phyloP scores from a whole-genome alignment of 2,113 vertebrate species.

The Sebastes fasciatus region DNA sequence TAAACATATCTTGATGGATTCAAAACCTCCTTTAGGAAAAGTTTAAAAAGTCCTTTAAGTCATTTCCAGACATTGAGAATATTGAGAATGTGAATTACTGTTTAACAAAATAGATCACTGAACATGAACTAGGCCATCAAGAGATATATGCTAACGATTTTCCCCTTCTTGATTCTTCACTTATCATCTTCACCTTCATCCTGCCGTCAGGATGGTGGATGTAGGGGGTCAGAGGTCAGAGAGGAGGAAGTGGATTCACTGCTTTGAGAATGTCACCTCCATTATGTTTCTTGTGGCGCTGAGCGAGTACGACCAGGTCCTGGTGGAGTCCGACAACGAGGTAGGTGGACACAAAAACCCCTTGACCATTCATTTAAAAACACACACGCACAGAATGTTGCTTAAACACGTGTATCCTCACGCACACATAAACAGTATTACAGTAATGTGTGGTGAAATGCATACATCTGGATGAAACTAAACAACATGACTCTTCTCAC shows the following conservation, averaged over 20 bases:
- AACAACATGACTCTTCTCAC: background rate
- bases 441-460: background rate
- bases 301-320: constrained; percentile 99
- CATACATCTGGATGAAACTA: background rate
- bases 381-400: background rate
- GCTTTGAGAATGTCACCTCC: constrained; percentile 99
- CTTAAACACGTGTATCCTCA: background rate
- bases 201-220: constrained; percentile 93
- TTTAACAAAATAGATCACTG: background rate
- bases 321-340: constrained; percentile 99
- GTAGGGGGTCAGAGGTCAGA: constrained; percentile 98
- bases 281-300: constrained; percentile 99
- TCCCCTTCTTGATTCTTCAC: constrained; percentile 3
- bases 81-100: constrained; percentile 11
- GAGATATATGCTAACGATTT: constrained; percentile 1
- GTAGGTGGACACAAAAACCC: constrained; percentile 70
- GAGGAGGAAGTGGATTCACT: constrained; percentile 99
- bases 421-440: background rate
- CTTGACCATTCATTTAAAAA: background rate
- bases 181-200: constrained; percentile 5
- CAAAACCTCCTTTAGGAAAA: constrained; percentile 26
- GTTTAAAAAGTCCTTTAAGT: background rate
- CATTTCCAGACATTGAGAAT: background rate
- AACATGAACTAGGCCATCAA: background rate
- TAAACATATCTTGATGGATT: constrained; percentile 62